Conservation (phyloP, 2,797 vertebrate genomes). For the Kryptolebias ocellatus region DNA sequence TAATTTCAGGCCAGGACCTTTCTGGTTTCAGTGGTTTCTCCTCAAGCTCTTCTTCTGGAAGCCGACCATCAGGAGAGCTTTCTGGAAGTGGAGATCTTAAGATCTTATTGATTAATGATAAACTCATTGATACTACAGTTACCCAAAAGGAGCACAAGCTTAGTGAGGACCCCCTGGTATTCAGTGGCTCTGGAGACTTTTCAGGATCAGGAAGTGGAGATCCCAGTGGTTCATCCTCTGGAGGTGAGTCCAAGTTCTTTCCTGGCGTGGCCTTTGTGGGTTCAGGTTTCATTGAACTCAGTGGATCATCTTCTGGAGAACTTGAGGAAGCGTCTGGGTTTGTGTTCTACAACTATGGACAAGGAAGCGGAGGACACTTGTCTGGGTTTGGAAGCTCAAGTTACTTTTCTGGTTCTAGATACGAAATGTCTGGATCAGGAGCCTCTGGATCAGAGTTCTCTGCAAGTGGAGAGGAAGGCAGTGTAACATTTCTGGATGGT, state of each 20-base stretch:
- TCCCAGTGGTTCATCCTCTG: constrained; percentile 76
- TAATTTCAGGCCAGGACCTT: constrained; percentile 69
- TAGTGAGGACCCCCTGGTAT: constrained; percentile 39
- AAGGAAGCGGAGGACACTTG: constrained; percentile 78
- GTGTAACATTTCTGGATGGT: constrained; percentile 78
- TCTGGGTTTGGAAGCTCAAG: constrained; percentile 65
- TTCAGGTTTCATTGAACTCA: constrained; percentile 82
- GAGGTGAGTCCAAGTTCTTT: constrained; percentile 65
- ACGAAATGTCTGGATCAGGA: constrained; percentile 70
- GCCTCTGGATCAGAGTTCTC: constrained; percentile 63
- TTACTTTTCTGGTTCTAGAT: constrained; percentile 79
- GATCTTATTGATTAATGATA: constrained; percentile 66
- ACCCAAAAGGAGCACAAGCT: constrained; percentile 59
- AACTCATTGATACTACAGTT: constrained; percentile 53
- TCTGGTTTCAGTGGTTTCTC: constrained; percentile 82
- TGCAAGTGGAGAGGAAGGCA: constrained; percentile 67
- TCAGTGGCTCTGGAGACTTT: constrained; percentile 71
- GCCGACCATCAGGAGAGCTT: constrained; percentile 56
- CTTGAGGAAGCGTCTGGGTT: constrained; percentile 85
- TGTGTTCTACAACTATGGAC: constrained; percentile 82
- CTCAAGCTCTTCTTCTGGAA: constrained; percentile 75
- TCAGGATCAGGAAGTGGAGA: constrained; percentile 69
- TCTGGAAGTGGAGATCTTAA: constrained; percentile 67
- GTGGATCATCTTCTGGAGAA: constrained; percentile 68
- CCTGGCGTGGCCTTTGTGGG: constrained; percentile 54